Evolutionary conservation across 1,140 invertebrate genomes (phyloP), one percentile per base, ranked within the genome.

Genomic region (Bombus consobrinus): DNA sequence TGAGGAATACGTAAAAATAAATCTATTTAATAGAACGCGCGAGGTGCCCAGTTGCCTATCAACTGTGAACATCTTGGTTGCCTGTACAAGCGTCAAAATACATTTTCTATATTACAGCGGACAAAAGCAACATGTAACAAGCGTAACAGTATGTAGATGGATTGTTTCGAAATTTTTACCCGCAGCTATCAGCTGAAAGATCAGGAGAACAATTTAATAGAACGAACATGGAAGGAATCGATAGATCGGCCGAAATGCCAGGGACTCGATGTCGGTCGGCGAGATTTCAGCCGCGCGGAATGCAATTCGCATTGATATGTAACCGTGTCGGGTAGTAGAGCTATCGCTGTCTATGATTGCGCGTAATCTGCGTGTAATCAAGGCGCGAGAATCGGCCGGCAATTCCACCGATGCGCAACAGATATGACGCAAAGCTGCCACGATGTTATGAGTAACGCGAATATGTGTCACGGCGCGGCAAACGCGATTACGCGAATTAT

Each of bases 291-390:
- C 9, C 47, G 15, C 39, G 53, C n/a, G 75, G 53, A 47, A 62
- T 47, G 41, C 28, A 41, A 59, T 72, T 80, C 53, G 68, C 53
- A 32, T 59, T 13, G 83, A 84, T 71, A 76, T 66, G 59, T 81
- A 76, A 28, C 62, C 69, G 64, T 47, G 83, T 39, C 43, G 41
- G 28, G 9, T 68, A 77, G 74, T 32, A 53, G 43, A 43, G 43
- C 64, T 77, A 77, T 88, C 64, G 47, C 28, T 53, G 25, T n/a
- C 43, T 68, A 47, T 74, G 87, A 90, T 90, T 82, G 71, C 86
- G 76, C 39, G 88, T 88, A 88, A 89, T 88, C 87, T 82, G 66
- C 76, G 80, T 69, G 84, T 89, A 88, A 88, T 89, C 84, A 75
- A 71, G 59, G 83, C 78, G 37, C 66, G 75, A 41, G 75, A 78